A percentile compares a stretch with the other conserved stretches of the same genome.
Evolutionary conservation across 2,797 vertebrate genomes (phyloP).

Genomic region (Myotis vivesi): DNA sequence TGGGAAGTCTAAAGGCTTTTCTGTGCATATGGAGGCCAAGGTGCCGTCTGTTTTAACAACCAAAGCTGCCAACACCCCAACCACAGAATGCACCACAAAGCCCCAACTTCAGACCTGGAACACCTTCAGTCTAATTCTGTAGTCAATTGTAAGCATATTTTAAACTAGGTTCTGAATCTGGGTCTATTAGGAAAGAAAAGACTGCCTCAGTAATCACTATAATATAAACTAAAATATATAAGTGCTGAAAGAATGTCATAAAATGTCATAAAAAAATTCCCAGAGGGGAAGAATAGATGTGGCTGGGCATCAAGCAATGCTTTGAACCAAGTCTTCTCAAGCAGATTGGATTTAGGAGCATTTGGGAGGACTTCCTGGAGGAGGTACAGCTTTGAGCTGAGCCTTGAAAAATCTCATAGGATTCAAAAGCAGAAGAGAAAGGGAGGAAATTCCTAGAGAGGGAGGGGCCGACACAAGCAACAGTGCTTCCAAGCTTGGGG

Average conservation of each 20-base stretch:
- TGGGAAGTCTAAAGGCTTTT: background rate
- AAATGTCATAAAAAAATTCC: constrained; percentile 27
- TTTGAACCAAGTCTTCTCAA: background rate
- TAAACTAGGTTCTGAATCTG: constrained; percentile 5
- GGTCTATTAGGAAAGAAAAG: constrained; percentile 43
- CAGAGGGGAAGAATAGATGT: background rate
- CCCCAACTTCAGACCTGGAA: background rate
- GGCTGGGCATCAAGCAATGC: background rate
- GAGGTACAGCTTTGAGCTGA: constrained; percentile 23
- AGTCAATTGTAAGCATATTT: constrained; percentile 44
- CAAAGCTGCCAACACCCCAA: constrained; percentile 12
- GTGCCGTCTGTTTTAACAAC: background rate
- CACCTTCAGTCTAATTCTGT: background rate
- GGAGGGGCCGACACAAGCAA: constrained; percentile 48
- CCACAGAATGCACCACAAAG: background rate
- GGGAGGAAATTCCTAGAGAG: constrained; percentile 67
- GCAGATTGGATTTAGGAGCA: background rate
- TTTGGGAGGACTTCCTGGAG: constrained; percentile 68
- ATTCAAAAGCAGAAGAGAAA: constrained; percentile 53
- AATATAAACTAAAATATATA: constrained; percentile 46
- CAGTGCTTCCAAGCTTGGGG: constrained; percentile 59
- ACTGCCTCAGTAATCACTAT: background rate
- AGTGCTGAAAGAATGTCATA: constrained; percentile 55
- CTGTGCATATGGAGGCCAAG: background rate
- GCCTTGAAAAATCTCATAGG: background rate